phyloP scores from a whole-genome alignment of 2,113 vertebrate genomes.

The Cygnus buccinator region DNA sequence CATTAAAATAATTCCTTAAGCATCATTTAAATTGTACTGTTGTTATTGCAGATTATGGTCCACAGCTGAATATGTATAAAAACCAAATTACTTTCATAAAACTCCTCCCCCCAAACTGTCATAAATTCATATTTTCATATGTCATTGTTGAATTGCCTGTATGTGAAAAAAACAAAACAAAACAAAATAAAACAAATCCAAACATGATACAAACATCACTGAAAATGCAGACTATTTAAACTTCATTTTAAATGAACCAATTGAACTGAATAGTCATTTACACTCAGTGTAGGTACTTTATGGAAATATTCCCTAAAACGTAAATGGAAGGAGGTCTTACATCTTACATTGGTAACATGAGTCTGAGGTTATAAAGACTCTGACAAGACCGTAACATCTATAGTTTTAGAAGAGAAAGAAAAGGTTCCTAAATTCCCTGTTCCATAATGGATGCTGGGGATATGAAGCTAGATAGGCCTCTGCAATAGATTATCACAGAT shows the following conservation, averaged over 20 bases:
- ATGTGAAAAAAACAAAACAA: background rate
- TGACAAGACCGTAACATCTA: background rate
- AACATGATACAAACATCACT: background rate
- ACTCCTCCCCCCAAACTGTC: fast-evolving
- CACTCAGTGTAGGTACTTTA: fast-evolving
- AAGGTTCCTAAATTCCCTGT: background rate
- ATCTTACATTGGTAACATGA: background rate
- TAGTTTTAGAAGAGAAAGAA: background rate
- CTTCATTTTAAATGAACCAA: background rate
- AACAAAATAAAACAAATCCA: too few relatives aligned
- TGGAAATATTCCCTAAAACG: background rate
- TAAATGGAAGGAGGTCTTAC: background rate
- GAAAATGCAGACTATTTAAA: background rate
- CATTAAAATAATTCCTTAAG: background rate
- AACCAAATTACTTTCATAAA: background rate
- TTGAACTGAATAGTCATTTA: background rate
- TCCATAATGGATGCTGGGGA: background rate
- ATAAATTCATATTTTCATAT: background rate
- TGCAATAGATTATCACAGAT: background rate
- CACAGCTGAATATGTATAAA: background rate
- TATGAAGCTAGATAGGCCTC: background rate
- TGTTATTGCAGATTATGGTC: background rate
- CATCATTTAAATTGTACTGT: background rate
- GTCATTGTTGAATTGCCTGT: background rate
- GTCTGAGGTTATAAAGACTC: background rate